Conservation (phyloP, 2,797 vertebrate species). For the Sorex maritimensis region DNA sequence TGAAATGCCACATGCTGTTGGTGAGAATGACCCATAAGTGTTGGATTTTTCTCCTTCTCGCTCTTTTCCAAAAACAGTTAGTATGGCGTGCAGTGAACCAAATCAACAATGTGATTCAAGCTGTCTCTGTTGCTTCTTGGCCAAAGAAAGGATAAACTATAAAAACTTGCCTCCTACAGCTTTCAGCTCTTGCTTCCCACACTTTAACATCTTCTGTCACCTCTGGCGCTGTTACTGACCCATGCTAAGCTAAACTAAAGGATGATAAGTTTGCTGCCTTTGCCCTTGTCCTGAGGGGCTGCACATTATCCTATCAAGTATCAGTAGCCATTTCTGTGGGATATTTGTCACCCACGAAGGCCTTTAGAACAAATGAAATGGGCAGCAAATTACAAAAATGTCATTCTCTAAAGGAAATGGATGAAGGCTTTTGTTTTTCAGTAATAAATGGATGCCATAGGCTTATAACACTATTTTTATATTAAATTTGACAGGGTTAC, state of each 20-base stretch:
- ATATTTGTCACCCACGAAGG: conserved; percentile 94
- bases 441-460: conserved; percentile 93
- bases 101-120: conserved; percentile 93
- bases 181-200: conserved; percentile 93
- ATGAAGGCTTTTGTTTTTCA: conserved; percentile 93
- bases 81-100: conserved; percentile 93
- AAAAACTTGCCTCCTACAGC: conserved; percentile 93
- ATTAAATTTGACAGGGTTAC: conserved; percentile 93
- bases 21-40: conserved; percentile 92
- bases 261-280: conserved; percentile 95
- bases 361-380: conserved; percentile 94
- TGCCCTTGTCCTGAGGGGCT: conserved; percentile 94
- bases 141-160: conserved; percentile 93
- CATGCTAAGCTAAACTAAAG: conserved; percentile 94
- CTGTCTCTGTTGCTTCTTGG: conserved; percentile 92
- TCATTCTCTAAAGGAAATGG: conserved; percentile 94
- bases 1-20: conserved; percentile 89
- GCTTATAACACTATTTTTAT: conserved; percentile 93
- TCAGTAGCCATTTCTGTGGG: conserved; percentile 93
- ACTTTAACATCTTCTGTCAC: conserved; percentile 94
- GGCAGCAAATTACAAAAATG: conserved; percentile 94
- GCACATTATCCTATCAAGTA: conserved; percentile 94
- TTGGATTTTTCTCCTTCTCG: conserved; percentile 69
- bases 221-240: conserved; percentile 94
- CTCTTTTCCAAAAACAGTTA: conserved; percentile 91